Percentiles rank a stretch among this genome's conserved stretches.
phyloP scores from a whole-genome alignment of 1,140 invertebrate species.

The Bilobella aurantiaca region DNA sequence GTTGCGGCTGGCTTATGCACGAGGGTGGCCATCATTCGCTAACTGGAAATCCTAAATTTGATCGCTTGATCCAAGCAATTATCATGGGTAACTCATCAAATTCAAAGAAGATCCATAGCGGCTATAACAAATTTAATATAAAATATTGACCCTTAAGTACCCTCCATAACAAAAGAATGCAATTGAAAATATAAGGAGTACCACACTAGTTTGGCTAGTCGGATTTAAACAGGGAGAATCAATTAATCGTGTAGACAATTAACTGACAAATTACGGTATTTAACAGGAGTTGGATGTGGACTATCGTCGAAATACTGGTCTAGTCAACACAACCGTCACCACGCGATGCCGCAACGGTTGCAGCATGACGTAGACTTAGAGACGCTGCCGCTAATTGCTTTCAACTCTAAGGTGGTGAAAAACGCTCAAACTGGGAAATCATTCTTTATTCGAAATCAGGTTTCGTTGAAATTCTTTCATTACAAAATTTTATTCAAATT shows the following conservation, averaged over 20 bases:
- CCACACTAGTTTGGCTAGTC: too few species aligned
- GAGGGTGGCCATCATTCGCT: conserved; percentile 34
- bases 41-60: conserved; percentile 30
- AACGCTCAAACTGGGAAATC: conserved; percentile 27
- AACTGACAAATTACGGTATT: conserved; percentile 29
- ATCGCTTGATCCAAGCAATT: conserved; percentile 27
- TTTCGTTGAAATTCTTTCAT: conserved; percentile 13
- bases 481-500: not conserved
- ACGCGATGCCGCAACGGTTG: conserved; percentile 34
- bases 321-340: conserved; percentile 34
- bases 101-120: too few species aligned
- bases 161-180: too few species aligned
- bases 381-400: conserved; percentile 31
- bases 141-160: too few species aligned
- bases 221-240: too few species aligned
- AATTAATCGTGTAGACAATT: too few species aligned
- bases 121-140: too few species aligned
- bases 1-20: conserved; percentile 33
- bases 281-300: conserved; percentile 20
- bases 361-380: conserved; percentile 32
- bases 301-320: conserved; percentile 30
- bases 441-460: conserved; percentile 34
- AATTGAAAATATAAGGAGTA: too few species aligned
- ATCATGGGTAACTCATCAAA: too few species aligned
- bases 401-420: conserved; percentile 29